Base-by-base conservation (phyloP, 35 echinoderm and acorn worm species). In the Amphiura filiformis region DNA sequence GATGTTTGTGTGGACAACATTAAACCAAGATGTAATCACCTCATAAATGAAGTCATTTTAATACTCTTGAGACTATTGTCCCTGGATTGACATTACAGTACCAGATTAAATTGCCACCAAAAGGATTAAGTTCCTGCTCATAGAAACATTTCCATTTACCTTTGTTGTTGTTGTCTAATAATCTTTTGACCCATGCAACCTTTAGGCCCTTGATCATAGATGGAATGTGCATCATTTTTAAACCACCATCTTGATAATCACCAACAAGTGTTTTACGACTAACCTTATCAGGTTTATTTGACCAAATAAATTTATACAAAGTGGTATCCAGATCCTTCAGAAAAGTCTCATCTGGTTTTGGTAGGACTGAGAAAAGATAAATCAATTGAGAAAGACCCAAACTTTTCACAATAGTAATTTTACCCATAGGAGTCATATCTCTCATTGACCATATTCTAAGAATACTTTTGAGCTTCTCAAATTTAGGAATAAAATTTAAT, bases 251-350 rank as follows among this genome's bases (percentile, higher is more conserved):
- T 0, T 0, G 57, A 56, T 49, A 79, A 9, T 88, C 76, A 80
- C 78, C 78, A 0, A 80, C 35, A 13, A 88, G 20, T 26, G 78
- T 77, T n/a, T 38, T 79, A 26, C 87, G 47, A 56, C 38, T 80
- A 26, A 81, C 36, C 47, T 65, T 80, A 31, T 89, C 47, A 64
- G 87, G 42, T 64, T 89, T 89, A 7, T 32, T 44, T 37, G 40
- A 31, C 87, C 77, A 89, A 61, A 89, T 89, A 30, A 89, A 80
- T n/a, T n/a, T n/a, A n/a, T n/a, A n/a, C n/a, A n/a, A n/a, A n/a
- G n/a, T n/a, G n/a, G n/a, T 52, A 26, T 80, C 77, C 14, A 88
- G 32, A 4, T 86, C 36, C 13, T 23, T 34, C 2, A 86, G 37
- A 87, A 76, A 87, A 31, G 17, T 31, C 18, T 87, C 20, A 42